Base-by-base conservation (phyloP, 2,113 vertebrate genomes). In the Callipepla squamata region DNA sequence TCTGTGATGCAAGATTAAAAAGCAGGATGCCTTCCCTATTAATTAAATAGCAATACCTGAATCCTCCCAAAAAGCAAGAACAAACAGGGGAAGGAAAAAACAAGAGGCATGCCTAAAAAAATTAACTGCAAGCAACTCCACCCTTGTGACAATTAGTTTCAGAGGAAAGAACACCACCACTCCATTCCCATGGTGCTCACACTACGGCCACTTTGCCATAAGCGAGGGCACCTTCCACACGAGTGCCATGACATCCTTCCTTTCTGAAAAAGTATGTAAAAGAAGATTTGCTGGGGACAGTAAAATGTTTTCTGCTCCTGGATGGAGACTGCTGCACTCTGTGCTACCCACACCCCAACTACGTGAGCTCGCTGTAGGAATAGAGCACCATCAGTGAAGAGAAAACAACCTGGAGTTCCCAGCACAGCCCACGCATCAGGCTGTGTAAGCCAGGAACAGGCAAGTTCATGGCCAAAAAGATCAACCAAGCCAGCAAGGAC, bases 1-100 rank as follows among this genome's bases (percentile, higher is more conserved):
- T 40, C 40, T 40, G 40, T 79, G 74, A 94, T 66, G 95, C 95
- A 96, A 97, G 93, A 90, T 88, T 93, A 62, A 81, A 88, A 91
- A 93, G 92, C 73, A 96, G 89, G 78, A 93, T 91, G 70, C 87
- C 78, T 97, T 95, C 89, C 95, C 95, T 92, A 91, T 80, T 97
- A 97, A 98, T 97, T 97, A 97, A 94, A 90, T 68, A 96, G 70
- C 66, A 97, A 96, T 96, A 97, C 47, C 53, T 75, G 94, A 96
- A 97, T 95, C 95, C 97, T 97, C 96, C 95, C 96, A 70, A 86
- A 96, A 96, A 96, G 80, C 92, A 66, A 95, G 95, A 96, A 92
- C 89, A 96, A 96, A 92, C 89, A 96, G 36, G 72, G 96, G 89
- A 92, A 80, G 63, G 92, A 90, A 79, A 53, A 28, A 77, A 73